A percentile compares a stretch with the other conserved stretches of the same genome.
These are phyloP conservation scores for Eupithecia insigniata DNA, from an alignment of 2,888 invertebrate genomes.

Conservation along the genomic window DNA sequence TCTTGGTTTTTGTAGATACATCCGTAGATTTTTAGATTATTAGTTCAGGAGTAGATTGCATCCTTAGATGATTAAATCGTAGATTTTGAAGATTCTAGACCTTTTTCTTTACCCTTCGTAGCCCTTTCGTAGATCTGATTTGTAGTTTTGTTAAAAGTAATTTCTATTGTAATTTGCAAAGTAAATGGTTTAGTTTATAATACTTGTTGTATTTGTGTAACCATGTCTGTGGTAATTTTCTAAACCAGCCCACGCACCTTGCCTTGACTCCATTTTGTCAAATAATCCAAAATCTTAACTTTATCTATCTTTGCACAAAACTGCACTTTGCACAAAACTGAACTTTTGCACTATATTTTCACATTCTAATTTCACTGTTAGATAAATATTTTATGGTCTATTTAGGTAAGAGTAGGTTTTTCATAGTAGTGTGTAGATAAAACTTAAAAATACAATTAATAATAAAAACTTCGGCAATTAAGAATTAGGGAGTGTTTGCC, in stretches of 20 bases:
- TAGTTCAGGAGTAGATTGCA: not conserved
- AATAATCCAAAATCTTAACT: not conserved
- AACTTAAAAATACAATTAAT: not conserved
- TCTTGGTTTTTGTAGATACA: not conserved
- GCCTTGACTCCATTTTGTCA: not conserved
- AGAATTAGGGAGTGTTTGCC: not conserved
- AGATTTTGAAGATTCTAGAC: not conserved
- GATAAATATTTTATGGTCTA: not conserved
- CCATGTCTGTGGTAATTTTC: constrained; percentile 6
- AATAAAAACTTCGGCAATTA: not conserved
- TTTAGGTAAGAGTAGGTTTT: not conserved
- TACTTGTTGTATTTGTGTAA: too few relatives aligned
- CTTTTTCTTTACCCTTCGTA: not conserved
- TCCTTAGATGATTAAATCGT: not conserved
- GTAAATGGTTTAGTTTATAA: too few relatives aligned
- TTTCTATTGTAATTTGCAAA: too few relatives aligned
- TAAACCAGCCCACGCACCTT: constrained; percentile 6
- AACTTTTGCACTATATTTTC: not conserved
- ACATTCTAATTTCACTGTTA: not conserved
- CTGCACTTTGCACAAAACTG: not conserved
- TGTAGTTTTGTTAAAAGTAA: not conserved
- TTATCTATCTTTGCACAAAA: not conserved
- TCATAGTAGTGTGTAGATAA: not conserved
- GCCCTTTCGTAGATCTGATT: not conserved
- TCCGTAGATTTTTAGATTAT: not conserved